These are phyloP conservation scores for Amblyjoppa fuscipennis DNA, from an alignment of 2,888 invertebrate species.

Conservation along the genomic window DNA sequence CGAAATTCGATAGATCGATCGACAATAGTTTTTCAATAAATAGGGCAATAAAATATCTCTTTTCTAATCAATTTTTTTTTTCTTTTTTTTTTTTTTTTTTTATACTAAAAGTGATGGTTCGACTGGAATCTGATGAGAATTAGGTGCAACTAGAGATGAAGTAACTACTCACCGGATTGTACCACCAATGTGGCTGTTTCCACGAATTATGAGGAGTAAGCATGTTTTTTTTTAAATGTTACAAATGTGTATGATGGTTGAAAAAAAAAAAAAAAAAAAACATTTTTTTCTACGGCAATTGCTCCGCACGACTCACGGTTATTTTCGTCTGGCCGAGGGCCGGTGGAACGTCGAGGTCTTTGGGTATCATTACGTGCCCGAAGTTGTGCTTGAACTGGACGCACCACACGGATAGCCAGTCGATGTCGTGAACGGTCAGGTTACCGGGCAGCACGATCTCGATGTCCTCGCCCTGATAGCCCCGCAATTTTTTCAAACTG, in stretches of 20 bases:
- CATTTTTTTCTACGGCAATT: neutral
- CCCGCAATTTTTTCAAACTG: conserved; percentile 91
- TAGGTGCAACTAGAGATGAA: neutral
- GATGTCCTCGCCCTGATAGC: conserved; percentile 96
- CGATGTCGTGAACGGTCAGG: conserved; percentile 95
- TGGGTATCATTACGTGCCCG: conserved; percentile 95
- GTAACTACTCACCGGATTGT: conserved; percentile 93
- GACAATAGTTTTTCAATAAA: neutral
- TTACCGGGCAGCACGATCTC: conserved; percentile 95
- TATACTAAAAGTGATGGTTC: neutral
- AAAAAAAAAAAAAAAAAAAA: neutral
- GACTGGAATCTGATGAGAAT: neutral
- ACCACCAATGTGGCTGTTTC: conserved; percentile 95
- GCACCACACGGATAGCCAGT: conserved; percentile 97
- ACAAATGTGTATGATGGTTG: neutral
- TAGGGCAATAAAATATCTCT: neutral
- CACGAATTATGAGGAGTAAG: conserved; percentile 46
- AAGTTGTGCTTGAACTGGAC: conserved; percentile 96
- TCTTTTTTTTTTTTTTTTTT: conserved; percentile 18
- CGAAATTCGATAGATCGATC: neutral
- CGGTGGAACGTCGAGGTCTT: conserved; percentile 95
- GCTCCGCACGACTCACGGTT: conserved; percentile 88
- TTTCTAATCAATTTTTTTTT: too few relatives aligned
- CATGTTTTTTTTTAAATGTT: conserved; percentile 26
- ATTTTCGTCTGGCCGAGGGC: conserved; percentile 96